Base-by-base conservation (phyloP, 2,888 invertebrate genomes). In the Sturmia bella region DNA sequence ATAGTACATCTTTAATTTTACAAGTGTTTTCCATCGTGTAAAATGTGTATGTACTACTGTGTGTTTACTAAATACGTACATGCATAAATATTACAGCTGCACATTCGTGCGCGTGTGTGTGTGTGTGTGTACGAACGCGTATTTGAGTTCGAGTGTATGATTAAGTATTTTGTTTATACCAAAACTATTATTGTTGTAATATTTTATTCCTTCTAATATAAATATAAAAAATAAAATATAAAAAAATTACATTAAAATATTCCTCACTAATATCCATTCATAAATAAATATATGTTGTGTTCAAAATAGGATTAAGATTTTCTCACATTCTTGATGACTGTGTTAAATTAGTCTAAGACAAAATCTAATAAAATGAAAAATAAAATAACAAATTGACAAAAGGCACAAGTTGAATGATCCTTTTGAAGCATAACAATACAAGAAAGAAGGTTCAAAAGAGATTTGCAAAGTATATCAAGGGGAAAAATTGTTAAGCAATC, bases 371-470 rank as follows among this genome's bases (percentile, higher is more conserved):
- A 68, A 63, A 32, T 19, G 9, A 13, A 19, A 27, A 13, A 9
- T 15, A 24, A 37, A 24, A 21, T 19, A 37, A 37, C 37, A 21
- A 70, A 37, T 21, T 32, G 27, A 5, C 12, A 15, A 9, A 19
- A 39, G n/a, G 0, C 13, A 41, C 27, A 63, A 74, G 80, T 74
- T 74, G 56, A 74, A 74, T 80, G 74, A 75, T 75, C 80, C 70
- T 57, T 43, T 57, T 52, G 45, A 69, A 37, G 13, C 39, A 48
- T 72, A 54, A 37, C 11, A 66, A 59, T 37, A 48, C 7, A 7
- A 2, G 2, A 37, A 48, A 39, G 7, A 11, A 39, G 2, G 56
- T 56, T 17, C 12, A 13, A 13, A 24, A 52, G 11, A 24, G 12
- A 3, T 12, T 11, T 6, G 7, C 7, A 32, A 27, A 13, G 11